These are phyloP conservation scores for Dendrolimus kikuchii DNA, from an alignment of 1,140 invertebrate species.

Conservation along the genomic window DNA sequence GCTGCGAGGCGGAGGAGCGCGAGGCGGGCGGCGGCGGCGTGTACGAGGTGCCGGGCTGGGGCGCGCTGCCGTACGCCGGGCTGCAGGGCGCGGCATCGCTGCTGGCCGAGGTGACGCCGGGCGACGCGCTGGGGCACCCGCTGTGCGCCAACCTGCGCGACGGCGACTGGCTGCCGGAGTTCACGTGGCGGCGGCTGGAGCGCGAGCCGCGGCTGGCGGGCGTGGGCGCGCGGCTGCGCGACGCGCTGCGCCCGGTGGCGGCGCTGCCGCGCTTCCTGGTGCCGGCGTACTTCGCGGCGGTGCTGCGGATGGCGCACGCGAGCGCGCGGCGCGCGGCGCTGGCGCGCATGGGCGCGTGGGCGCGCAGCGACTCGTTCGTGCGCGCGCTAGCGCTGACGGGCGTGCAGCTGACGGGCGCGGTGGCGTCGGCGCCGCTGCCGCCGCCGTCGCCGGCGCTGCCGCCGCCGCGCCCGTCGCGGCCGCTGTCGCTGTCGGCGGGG, in stretches of 20 bases:
- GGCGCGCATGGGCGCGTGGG: constrained; percentile 80
- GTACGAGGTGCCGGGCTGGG: constrained; percentile 89
- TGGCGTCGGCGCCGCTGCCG: constrained; percentile 86
- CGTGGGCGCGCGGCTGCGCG: constrained; percentile 67
- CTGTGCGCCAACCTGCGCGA: constrained; percentile 93
- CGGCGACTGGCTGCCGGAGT: constrained; percentile 94
- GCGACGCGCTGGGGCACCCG: constrained; percentile 97
- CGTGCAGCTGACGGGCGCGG: constrained; percentile 85
- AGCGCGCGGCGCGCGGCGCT: constrained; percentile 61
- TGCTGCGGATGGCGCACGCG: constrained; percentile 21
- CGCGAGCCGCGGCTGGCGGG: constrained; percentile 80
- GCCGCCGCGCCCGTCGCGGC: constrained; percentile 74
- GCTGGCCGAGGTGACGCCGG: constrained; percentile 83
- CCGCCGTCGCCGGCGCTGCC: constrained; percentile 80
- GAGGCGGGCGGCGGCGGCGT: constrained; percentile 81
- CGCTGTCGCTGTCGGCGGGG: constrained; percentile 76
- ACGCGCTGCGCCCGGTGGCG: constrained; percentile 78
- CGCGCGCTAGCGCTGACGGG: constrained; percentile 88
- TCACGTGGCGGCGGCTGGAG: constrained; percentile 56
- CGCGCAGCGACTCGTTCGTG: constrained; percentile 91
- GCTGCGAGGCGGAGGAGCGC: constrained; percentile 92
- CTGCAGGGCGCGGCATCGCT: constrained; percentile 88
- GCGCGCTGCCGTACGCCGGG: constrained; percentile 91
- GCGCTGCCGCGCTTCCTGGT: constrained; percentile 92
- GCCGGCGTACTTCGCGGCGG: constrained; percentile 80